Evolutionary conservation across 2,888 invertebrate genomes (phyloP).

Genomic region (Pseudococcus longispinus): DNA sequence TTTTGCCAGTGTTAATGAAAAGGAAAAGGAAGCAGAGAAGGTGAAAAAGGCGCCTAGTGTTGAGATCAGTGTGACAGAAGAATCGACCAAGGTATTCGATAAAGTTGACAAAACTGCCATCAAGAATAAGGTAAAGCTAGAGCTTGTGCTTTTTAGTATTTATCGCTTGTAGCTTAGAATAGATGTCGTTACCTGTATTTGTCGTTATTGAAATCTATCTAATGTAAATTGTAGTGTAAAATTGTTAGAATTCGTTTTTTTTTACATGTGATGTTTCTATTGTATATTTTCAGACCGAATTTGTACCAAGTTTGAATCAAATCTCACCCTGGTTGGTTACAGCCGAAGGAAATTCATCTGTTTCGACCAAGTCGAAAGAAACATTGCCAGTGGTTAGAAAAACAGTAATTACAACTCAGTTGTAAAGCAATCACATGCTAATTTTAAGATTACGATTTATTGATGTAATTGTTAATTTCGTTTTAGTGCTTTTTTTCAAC

Average conservation of each 20-base stretch:
- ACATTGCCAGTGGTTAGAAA: conserved; percentile 75
- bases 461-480: neutral
- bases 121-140: conserved; percentile 43
- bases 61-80: conserved; percentile 60
- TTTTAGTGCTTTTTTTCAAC: neutral
- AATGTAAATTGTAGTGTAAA: neutral
- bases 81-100: conserved; percentile 61
- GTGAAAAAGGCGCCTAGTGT: neutral
- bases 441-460: neutral
- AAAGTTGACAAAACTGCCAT: conserved; percentile 33
- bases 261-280: neutral
- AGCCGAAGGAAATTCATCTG: conserved; percentile 35
- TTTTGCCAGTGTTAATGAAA: conserved; percentile 62
- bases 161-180: neutral
- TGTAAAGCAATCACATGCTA: conserved; percentile 64
- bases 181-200: neutral
- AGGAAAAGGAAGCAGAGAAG: conserved; percentile 58
- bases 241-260: neutral
- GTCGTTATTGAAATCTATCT: neutral
- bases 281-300: conserved; percentile 66
- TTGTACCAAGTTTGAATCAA: conserved; percentile 71
- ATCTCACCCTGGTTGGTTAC: conserved; percentile 81
- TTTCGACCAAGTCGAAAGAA: conserved; percentile 46
- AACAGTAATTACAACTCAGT: conserved; percentile 86
- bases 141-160: conserved; percentile 7